Percentiles rank a stretch among this genome's conserved stretches.
Evolutionary conservation across 2,888 invertebrate species (phyloP).

Genomic region (Apeira syringaria): DNA sequence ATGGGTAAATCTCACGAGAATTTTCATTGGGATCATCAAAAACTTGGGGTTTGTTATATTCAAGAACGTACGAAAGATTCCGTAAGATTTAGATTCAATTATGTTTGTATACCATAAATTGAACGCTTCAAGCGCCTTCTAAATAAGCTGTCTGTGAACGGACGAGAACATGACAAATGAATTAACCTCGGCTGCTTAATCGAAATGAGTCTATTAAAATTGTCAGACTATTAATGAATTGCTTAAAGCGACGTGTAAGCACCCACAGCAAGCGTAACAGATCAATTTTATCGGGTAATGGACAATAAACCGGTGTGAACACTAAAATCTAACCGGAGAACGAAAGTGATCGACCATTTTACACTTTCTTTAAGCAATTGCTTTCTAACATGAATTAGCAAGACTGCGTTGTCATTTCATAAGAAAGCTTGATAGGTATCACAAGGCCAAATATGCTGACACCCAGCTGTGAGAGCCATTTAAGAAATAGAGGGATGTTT

Average conservation of each 20-base stretch:
- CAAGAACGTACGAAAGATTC: too few relatives aligned
- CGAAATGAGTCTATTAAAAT: constrained; percentile 18
- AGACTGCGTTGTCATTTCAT: constrained; percentile 39
- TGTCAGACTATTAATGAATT: constrained; percentile 18
- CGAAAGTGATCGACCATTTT: constrained; percentile 59
- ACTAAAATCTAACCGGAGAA: constrained; percentile 45
- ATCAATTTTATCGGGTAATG: constrained; percentile 40
- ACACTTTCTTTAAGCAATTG: constrained; percentile 67
- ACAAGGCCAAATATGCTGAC: constrained; percentile 5
- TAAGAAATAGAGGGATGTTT: neutral
- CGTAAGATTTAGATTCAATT: too few relatives aligned
- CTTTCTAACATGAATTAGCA: constrained; percentile 63
- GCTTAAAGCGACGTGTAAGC: constrained; percentile 25
- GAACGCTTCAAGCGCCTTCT: constrained; percentile 1
- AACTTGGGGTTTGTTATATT: too few relatives aligned
- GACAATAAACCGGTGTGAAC: constrained; percentile 38
- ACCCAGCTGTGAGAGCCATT: constrained; percentile 4
- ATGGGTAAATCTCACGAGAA: too few relatives aligned
- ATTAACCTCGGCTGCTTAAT: constrained; percentile 5
- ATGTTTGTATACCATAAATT: neutral
- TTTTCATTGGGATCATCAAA: too few relatives aligned
- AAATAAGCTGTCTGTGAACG: constrained; percentile 10
- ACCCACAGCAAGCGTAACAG: constrained; percentile 34
- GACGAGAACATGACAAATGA: constrained; percentile 16
- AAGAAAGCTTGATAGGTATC: constrained; percentile 22